Conservation (phyloP, 2,113 vertebrate species). For the Empidonax traillii region DNA sequence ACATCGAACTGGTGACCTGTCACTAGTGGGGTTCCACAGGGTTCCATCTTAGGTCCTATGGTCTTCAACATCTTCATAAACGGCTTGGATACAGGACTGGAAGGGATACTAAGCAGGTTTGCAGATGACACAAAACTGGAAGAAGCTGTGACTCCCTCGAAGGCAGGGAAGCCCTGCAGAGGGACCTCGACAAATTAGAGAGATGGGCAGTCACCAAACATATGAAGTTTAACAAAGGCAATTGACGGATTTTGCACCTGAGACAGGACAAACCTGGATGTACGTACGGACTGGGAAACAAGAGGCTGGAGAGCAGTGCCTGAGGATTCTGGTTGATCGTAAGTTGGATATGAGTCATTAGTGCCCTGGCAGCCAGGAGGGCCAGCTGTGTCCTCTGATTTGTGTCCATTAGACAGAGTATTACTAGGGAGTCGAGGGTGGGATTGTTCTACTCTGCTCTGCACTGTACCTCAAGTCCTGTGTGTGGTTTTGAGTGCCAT, state of each 20-base stretch:
- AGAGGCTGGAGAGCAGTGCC: background rate
- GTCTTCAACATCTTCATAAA: background rate
- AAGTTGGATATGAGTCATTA: background rate
- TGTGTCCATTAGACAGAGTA: background rate
- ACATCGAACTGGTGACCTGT: no score
- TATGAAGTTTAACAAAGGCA: background rate
- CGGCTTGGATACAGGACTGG: background rate
- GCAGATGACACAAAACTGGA: background rate
- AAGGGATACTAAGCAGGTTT: background rate
- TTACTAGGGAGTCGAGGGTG: background rate
- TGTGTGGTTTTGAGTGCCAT: background rate
- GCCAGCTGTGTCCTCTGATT: background rate
- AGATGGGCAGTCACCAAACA: background rate
- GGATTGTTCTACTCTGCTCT: background rate
- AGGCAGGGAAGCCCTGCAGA: background rate
- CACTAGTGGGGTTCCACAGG: background rate
- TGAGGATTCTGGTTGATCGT: background rate
- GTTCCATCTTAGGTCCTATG: no score
- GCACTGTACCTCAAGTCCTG: background rate
- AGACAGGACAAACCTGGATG: background rate
- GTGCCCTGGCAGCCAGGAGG: background rate
- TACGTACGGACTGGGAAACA: background rate
- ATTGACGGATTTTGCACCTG: background rate
- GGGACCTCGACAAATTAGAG: accelerated
- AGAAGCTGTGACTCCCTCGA: background rate